Base-by-base conservation (phyloP, 1,140 invertebrate genomes). In the Subanguina moxae region DNA sequence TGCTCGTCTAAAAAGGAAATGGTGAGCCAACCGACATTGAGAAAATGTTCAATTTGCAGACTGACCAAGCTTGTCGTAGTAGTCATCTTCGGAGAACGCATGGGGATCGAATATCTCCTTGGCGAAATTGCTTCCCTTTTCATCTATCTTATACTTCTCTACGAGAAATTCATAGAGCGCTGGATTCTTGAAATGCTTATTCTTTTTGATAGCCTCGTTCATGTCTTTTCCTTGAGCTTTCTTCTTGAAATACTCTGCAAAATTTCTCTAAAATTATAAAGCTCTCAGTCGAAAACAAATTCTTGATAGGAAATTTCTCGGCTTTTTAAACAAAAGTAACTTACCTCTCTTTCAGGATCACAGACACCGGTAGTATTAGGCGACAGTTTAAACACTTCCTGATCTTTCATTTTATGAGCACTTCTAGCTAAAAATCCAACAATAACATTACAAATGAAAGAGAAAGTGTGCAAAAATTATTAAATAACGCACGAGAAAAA, bases 321-420 rank as follows among this genome's bases (percentile, higher is more conserved):
- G 32, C n/a, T n/a, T n/a, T n/a, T 38, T 7, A 61, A 43, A 19
- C 8, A 21, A 21, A 3, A 61, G 27, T 5, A 7, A 61, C 11
- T 38, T 61, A 61, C 58, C 58, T 61, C n/a, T 30, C n/a, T 30
- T 7, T 61, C 38, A 30, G 58, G 58, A 43, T 61, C 58, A 43
- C 58, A 61, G 8, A 21, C 58, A 19, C 58, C 58, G 3, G 58
- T 5, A 30, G 58, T 5, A 19, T 8, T 21, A 8, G 58, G 58
- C n/a, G 58, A 28, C 58, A 61, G 3, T 43, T 61, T 28, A 30
- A 25, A 8, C n/a, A 61, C 28, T 30, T 43, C 28, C 28, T 30
- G 27, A 25, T 19, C n/a, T 32, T 28, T 30, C 58, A 43, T 38
- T 11, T 38, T 3, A 38, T 38, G 3, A 11, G 32, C 32, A 38